Base-by-base conservation (phyloP, 2,888 invertebrate genomes). In the Nudaria mundana region DNA sequence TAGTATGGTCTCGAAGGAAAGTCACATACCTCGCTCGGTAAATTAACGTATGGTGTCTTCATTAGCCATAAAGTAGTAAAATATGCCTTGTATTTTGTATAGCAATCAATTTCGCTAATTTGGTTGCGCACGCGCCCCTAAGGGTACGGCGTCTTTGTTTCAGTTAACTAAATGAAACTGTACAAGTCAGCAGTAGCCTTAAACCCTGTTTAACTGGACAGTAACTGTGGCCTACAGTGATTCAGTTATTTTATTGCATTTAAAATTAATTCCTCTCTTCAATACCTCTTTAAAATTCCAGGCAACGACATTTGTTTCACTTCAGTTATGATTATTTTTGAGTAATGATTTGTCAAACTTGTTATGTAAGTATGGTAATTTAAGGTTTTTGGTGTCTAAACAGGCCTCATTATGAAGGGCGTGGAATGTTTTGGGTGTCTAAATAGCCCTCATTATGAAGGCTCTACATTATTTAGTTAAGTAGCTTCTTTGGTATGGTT, bases 141-240 rank as follows among this genome's bases (percentile, higher is more conserved):
- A 22, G 50, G 57, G 48, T 29, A 15, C 48, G 56, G 60, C 31
- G 35, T 45, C 59, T 61, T 69, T 76, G 73, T 74, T 60, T 72
- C 69, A 59, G 37, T 1, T 37, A 16, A 44, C 56, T 54, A 68
- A 71, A 69, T 68, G 51, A 66, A 67, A 69, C 60, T 52, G 66
- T 66, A 58, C 39, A 50, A 42, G 26, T 37, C 23, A 42, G 42
- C 30, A 39, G 33, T 25, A 37, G 56, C 58, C 63, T 56, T 56
- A 60, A 70, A 72, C 52, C 33, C 56, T 52, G 40, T 51, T 64
- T 68, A 67, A 60, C 40, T 33, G 52, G 46, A 26, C 29, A 44
- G 23, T 11, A 20, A 33, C 26, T 44, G 39, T 41, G 51, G 59
- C 49, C 44, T 39, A 49, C 41, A 52, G 50, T 49, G 45, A 50